Percentiles rank a stretch among this genome's conserved stretches.
phyloP scores from a whole-genome alignment of 2,113 vertebrate genomes.

The Larimichthys polyactis region DNA sequence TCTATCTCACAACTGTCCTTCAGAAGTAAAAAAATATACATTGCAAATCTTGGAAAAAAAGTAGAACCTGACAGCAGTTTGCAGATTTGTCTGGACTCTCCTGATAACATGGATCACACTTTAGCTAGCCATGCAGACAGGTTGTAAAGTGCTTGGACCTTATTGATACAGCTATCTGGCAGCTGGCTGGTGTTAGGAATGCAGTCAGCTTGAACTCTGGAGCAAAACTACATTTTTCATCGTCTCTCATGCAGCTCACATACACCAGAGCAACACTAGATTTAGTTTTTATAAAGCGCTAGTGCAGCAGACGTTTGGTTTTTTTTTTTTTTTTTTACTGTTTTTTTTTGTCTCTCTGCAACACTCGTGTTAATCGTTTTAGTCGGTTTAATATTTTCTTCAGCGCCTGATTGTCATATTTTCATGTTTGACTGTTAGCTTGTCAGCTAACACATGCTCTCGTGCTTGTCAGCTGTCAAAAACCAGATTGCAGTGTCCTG shows the following conservation, averaged over 20 bases:
- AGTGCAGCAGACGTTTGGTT: neutral
- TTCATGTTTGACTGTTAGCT: neutral
- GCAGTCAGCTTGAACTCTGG: neutral
- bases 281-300: neutral
- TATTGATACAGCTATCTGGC: neutral
- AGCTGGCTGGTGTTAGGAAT: neutral
- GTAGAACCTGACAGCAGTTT: neutral
- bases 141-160: neutral
- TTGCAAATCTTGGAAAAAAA: neutral
- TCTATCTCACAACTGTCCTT: slow-evolving; percentile 25
- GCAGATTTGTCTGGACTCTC: neutral
- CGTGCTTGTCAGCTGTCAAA: neutral
- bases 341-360: neutral
- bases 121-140: neutral
- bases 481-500: neutral
- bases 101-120: neutral
- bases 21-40: slow-evolving; percentile 3
- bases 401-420: neutral
- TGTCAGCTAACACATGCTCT: too few relatives aligned
- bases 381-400: neutral
- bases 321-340: too few relatives aligned
- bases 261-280: neutral
- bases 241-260: too few relatives aligned
- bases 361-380: neutral
- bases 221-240: too few relatives aligned